Percentiles rank a stretch among this genome's conserved stretches.
Conservation (phyloP, 2,797 vertebrate genomes). For the Malacoctenus gilli region DNA sequence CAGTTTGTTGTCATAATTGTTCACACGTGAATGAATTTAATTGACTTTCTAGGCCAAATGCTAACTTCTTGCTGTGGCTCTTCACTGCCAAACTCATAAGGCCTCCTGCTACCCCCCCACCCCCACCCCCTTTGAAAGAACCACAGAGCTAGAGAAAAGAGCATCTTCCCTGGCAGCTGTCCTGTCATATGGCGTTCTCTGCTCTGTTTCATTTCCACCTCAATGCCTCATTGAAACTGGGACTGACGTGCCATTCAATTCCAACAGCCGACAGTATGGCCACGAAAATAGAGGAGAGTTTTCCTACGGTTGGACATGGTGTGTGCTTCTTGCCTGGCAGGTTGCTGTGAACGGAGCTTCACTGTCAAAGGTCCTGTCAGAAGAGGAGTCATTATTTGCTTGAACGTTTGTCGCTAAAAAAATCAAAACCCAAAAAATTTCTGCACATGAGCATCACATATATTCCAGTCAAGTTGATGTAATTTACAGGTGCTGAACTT, state of each 20-base stretch:
- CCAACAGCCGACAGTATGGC: slow-evolving; percentile 16
- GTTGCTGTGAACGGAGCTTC: no score
- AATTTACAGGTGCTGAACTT: slow-evolving; percentile 61
- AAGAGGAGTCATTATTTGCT: no score
- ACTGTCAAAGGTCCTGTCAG: no score
- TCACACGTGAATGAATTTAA: slow-evolving; percentile 52
- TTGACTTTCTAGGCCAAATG: slow-evolving; percentile 58
- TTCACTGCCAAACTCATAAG: slow-evolving; percentile 41
- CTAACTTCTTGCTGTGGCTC: slow-evolving; percentile 32
- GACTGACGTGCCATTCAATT: slow-evolving; percentile 50
- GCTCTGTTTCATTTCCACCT: slow-evolving; percentile 50
- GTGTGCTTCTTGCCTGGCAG: no score
- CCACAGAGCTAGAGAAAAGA: slow-evolving; percentile 48
- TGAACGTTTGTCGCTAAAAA: no score
- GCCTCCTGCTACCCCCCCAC: slow-evolving; percentile 50
- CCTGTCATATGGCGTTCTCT: slow-evolving; percentile 66
- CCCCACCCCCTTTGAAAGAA: slow-evolving; percentile 53
- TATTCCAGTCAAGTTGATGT: no score
- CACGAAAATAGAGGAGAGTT: slow-evolving; percentile 2
- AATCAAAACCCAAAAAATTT: no score
- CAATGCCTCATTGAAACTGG: slow-evolving; percentile 53
- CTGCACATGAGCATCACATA: no score
- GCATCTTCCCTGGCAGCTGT: slow-evolving; percentile 67
- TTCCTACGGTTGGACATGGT: not conserved
- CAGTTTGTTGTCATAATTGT: slow-evolving; percentile 46